Evolutionary conservation across 2,888 invertebrate genomes (phyloP).

Genomic region (Brenthis daphne): DNA sequence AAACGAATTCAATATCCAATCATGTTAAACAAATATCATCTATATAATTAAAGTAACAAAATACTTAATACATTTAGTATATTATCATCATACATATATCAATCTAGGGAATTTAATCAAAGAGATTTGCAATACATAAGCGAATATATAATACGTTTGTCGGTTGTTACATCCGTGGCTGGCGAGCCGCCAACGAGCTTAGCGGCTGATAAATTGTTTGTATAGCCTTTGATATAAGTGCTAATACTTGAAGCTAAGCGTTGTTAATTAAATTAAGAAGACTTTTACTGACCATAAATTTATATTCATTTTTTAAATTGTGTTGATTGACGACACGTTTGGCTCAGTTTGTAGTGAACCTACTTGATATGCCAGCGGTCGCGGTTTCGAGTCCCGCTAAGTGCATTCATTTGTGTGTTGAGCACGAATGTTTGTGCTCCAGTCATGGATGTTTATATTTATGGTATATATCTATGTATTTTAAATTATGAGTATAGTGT

Average conservation of each 20-base stretch:
- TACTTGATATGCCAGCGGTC: too few relatives aligned
- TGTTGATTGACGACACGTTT: too few relatives aligned
- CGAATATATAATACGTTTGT: slow-evolving; percentile 3
- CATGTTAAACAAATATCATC: background rate
- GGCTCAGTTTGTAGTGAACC: too few relatives aligned
- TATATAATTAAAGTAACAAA: slow-evolving; percentile 6
- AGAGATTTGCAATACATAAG: slow-evolving; percentile 5
- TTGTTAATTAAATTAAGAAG: slow-evolving; percentile 11
- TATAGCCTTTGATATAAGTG: slow-evolving; percentile 14
- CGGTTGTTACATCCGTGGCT: slow-evolving; percentile 22
- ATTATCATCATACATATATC: slow-evolving; percentile 3
- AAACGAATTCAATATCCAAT: too few relatives aligned
- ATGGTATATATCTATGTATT: too few relatives aligned
- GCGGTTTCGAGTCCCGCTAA: too few relatives aligned
- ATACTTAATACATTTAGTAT: background rate
- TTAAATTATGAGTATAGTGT: too few relatives aligned
- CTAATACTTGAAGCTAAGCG: slow-evolving; percentile 15
- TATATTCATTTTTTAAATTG: too few relatives aligned
- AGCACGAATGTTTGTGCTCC: too few relatives aligned
- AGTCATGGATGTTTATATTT: too few relatives aligned
- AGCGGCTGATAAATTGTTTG: slow-evolving; percentile 19
- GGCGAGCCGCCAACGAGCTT: slow-evolving; percentile 19
- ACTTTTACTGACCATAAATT: background rate
- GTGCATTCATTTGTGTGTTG: too few relatives aligned
- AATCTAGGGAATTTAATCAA: slow-evolving; percentile 18